Conservation (phyloP, 1,140 invertebrate genomes). For the Ceratina australensis region DNA sequence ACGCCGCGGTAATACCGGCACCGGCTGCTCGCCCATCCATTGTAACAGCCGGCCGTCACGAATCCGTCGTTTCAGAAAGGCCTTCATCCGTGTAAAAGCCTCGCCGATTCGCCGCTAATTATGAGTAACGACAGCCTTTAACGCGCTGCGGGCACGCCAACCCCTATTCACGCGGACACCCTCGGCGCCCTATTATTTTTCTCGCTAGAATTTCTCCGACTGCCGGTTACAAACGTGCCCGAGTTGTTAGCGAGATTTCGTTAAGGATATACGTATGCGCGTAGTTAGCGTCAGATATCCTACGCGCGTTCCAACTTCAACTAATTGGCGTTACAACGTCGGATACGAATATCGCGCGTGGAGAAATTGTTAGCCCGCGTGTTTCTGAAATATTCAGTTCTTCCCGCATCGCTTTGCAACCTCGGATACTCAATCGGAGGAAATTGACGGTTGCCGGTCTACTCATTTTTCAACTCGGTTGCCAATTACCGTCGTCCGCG, state of each 20-base stretch:
- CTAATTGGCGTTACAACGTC: background rate
- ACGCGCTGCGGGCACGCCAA: constrained; percentile 63
- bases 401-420: background rate
- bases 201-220: constrained; percentile 48
- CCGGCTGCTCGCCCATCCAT: constrained; percentile 51
- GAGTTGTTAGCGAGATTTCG: constrained; percentile 39
- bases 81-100: constrained; percentile 71
- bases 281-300: constrained; percentile 15
- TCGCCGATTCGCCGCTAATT: constrained; percentile 71
- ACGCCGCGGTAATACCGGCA: constrained; percentile 41
- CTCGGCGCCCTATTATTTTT: constrained; percentile 49
- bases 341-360: background rate
- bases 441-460: background rate
- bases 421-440: background rate
- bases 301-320: background rate
- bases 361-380: background rate
- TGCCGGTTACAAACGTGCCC: constrained; percentile 20
- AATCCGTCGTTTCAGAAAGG: constrained; percentile 66
- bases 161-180: constrained; percentile 43
- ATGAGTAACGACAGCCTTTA: constrained; percentile 72
- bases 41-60: constrained; percentile 66
- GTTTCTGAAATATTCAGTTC: background rate
- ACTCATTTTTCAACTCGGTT: background rate
- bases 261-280: background rate
- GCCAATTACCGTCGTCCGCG: background rate